A percentile compares a stretch with the other conserved stretches of the same genome.
Conservation (phyloP, 2,888 invertebrate species). For the Diarsia dahlii region DNA sequence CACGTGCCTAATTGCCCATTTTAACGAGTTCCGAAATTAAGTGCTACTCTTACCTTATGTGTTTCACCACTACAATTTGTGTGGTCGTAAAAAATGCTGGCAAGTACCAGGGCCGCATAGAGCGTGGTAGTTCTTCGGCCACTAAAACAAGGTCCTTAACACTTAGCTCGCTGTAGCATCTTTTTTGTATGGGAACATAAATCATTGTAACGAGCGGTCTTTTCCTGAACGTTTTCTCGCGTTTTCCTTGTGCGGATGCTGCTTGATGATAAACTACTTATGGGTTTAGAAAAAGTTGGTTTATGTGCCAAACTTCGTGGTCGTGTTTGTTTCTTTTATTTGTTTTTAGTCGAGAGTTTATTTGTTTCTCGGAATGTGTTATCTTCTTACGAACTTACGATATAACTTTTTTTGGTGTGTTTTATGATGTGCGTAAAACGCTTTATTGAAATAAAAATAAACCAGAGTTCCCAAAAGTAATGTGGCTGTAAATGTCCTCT, state of each 20-base stretch:
- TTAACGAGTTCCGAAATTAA: slow-evolving; percentile 56
- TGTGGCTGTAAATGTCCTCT: slow-evolving; percentile 33
- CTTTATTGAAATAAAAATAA: slow-evolving; percentile 48
- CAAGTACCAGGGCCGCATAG: slow-evolving; percentile 65
- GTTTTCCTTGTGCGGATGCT: slow-evolving; percentile 77
- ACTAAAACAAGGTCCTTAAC: slow-evolving; percentile 74
- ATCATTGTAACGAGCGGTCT: slow-evolving; percentile 86
- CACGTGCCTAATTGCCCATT: slow-evolving; percentile 29
- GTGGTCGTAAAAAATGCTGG: slow-evolving; percentile 57
- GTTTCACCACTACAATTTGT: slow-evolving; percentile 53
- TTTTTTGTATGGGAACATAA: slow-evolving; percentile 82
- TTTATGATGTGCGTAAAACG: slow-evolving; percentile 52
- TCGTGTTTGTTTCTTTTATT: slow-evolving; percentile 57
- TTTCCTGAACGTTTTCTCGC: slow-evolving; percentile 83
- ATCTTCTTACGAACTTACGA: slow-evolving; percentile 3
- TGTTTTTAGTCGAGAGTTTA: slow-evolving; percentile 48
- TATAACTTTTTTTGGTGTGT: slow-evolving; percentile 21
- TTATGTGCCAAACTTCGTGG: slow-evolving; percentile 59
- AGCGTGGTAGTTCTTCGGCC: slow-evolving; percentile 75
- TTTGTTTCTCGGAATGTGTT: slow-evolving; percentile 53
- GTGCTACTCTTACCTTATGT: slow-evolving; percentile 29
- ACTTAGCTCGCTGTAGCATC: slow-evolving; percentile 74
- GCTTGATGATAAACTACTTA: slow-evolving; percentile 67
- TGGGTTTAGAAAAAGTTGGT: slow-evolving; percentile 64
- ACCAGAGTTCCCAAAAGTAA: slow-evolving; percentile 27